Conservation (phyloP, 2,113 vertebrate species). For the Tragelaphus imberbis region DNA sequence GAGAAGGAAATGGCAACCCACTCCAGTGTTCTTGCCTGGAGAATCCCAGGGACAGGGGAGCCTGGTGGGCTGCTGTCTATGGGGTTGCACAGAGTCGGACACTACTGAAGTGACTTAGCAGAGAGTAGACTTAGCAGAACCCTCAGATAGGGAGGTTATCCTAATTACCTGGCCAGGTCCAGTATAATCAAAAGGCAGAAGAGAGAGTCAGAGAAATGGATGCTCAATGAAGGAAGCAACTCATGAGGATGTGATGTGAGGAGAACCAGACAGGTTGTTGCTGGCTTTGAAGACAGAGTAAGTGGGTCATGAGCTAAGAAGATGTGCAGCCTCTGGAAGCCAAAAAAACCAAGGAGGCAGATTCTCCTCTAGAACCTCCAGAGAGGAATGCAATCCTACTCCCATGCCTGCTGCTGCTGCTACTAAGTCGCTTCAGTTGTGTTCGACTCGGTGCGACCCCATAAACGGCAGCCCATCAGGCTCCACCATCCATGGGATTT, state of each 20-base stretch:
- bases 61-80: no score
- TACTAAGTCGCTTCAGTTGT: no score
- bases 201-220: background rate
- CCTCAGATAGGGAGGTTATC: background rate
- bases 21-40: no score
- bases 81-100: no score
- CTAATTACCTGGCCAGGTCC: background rate
- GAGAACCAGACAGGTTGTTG: no score
- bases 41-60: no score
- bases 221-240: background rate
- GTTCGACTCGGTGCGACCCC: no score
- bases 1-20: no score
- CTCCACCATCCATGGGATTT: no score
- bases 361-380: background rate
- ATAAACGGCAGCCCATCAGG: no score
- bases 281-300: background rate
- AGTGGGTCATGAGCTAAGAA: background rate
- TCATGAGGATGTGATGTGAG: background rate
- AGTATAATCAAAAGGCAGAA: background rate
- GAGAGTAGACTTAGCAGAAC: background rate
- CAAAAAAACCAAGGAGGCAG: background rate
- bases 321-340: background rate
- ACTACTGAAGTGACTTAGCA: no score
- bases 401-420: no score
- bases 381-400: background rate